Evolutionary conservation across 2,113 vertebrate species (phyloP).

Genomic region (Eudorcas thomsonii): DNA sequence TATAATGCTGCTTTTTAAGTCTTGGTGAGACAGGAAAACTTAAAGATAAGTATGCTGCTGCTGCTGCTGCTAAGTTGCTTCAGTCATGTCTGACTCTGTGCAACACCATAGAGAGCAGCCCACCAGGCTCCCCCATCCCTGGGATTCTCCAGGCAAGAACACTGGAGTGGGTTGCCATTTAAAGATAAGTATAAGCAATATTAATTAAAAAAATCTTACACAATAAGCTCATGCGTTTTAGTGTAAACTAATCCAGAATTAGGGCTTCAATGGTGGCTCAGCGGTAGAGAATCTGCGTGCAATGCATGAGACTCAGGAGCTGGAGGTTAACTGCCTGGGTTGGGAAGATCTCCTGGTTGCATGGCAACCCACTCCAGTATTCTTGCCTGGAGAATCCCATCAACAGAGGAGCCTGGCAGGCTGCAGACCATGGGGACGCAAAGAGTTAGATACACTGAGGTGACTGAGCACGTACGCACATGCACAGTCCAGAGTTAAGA

Average conservation of each 20-base stretch:
- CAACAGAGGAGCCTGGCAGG: neutral
- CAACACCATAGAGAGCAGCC: too few relatives aligned
- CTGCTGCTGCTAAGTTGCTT: too few relatives aligned
- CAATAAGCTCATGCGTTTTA: neutral
- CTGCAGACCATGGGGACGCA: accelerated
- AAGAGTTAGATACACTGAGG: neutral
- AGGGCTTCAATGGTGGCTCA: neutral
- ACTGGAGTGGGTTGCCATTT: too few relatives aligned
- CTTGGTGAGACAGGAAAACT: neutral
- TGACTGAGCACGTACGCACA: neutral
- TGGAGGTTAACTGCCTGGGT: neutral
- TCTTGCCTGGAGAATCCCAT: neutral
- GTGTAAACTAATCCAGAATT: neutral
- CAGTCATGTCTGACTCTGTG: too few relatives aligned
- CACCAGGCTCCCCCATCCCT: too few relatives aligned
- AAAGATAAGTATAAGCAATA: neutral
- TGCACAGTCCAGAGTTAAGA: neutral
- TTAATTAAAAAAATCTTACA: neutral
- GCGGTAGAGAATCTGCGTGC: neutral
- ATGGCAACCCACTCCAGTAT: neutral
- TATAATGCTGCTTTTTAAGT: neutral
- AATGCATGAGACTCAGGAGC: neutral
- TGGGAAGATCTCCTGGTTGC: neutral
- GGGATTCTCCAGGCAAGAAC: too few relatives aligned
- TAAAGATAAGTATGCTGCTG: neutral